Conservation (phyloP, 2,113 vertebrate genomes). For the Strigops habroptila region DNA sequence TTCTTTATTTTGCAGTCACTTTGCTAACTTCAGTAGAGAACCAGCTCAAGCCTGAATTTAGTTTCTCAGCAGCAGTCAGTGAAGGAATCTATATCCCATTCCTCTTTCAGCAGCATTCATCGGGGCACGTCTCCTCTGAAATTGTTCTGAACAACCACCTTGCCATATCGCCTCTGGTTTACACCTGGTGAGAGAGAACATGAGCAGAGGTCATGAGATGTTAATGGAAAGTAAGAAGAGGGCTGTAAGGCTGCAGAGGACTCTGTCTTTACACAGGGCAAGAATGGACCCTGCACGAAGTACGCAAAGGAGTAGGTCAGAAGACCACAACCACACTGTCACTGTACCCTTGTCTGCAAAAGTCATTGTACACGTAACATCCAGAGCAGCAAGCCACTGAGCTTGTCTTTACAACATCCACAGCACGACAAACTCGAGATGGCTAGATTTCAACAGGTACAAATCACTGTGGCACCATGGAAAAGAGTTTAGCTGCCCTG, state of each 20-base stretch:
- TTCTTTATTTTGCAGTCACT: conserved; percentile 84
- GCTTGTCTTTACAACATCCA: background rate
- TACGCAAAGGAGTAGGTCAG: background rate
- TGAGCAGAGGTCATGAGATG: background rate
- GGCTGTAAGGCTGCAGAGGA: background rate
- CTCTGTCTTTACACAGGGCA: rapidly evolving
- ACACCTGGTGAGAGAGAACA: conserved; percentile 81
- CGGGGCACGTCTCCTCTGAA: conserved; percentile 91
- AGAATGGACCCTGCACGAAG: background rate
- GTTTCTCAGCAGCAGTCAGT: conserved; percentile 92
- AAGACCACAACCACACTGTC: background rate
- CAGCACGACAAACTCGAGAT: background rate
- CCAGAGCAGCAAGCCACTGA: background rate
- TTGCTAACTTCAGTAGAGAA: conserved; percentile 91
- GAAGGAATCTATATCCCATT: conserved; percentile 82
- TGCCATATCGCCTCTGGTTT: conserved; percentile 74
- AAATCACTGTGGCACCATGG: background rate
- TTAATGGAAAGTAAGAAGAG: background rate
- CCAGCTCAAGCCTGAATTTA: conserved; percentile 91
- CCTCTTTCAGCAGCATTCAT: conserved; percentile 97
- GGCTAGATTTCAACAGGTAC: background rate
- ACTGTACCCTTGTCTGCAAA: background rate
- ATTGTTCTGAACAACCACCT: conserved; percentile 80
- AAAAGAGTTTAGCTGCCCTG: background rate
- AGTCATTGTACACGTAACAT: background rate